These are phyloP conservation scores for Micrastur ruficollis DNA, from an alignment of 2,797 vertebrate species.

Conservation along the genomic window DNA sequence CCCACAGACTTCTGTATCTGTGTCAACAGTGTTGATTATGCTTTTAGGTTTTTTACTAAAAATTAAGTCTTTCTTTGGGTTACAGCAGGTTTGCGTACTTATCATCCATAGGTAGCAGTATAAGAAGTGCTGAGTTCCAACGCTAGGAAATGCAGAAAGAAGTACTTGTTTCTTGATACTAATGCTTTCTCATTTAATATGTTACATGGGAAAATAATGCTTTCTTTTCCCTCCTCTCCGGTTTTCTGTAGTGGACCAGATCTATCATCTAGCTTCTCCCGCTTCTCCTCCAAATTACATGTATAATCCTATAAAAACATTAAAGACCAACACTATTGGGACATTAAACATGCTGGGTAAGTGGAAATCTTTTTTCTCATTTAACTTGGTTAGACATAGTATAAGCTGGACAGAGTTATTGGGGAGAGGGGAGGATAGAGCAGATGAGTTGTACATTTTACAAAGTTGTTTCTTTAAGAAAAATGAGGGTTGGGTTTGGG, in stretches of 20 bases:
- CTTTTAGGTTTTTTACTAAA: not conserved
- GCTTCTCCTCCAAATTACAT: conserved; percentile 99
- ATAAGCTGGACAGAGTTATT: not conserved
- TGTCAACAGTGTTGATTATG: not conserved
- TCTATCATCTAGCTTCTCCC: conserved; percentile 96
- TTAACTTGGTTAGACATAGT: not conserved
- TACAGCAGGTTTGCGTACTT: not conserved
- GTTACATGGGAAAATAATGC: not conserved
- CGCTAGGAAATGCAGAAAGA: not conserved
- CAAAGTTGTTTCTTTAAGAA: not conserved
- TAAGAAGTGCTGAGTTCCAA: not conserved
- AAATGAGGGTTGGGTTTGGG: accelerated
- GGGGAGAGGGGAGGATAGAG: not conserved
- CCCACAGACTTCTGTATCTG: not conserved
- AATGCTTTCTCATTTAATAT: not conserved
- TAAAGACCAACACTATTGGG: conserved; percentile 98
- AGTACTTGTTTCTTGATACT: not conserved
- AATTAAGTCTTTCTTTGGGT: not conserved
- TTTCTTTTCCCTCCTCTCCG: not conserved
- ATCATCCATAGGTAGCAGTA: not conserved
- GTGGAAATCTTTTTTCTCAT: conserved; percentile 46
- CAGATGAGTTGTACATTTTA: not conserved
- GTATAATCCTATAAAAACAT: conserved; percentile 99
- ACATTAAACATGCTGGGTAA: conserved; percentile 98
- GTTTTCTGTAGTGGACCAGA: conserved; percentile 90